These are phyloP conservation scores for Pelosia muscerda DNA, from an alignment of 2,888 invertebrate species.

Conservation along the genomic window DNA sequence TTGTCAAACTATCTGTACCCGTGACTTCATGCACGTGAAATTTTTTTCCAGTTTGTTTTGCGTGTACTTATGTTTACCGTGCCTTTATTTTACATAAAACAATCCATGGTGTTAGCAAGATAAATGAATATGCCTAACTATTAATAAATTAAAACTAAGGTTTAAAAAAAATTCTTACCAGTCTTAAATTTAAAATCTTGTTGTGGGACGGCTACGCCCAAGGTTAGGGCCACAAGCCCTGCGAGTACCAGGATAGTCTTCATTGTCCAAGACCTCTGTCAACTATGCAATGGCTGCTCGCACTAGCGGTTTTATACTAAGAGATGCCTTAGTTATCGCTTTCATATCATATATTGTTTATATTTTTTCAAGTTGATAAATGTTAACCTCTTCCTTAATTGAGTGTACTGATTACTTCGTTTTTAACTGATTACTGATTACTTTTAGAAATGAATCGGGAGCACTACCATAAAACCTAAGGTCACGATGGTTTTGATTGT, in stretches of 20 bases:
- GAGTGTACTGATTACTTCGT: neutral
- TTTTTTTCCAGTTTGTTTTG: too few relatives aligned
- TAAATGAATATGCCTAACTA: too few relatives aligned
- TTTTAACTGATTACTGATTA: neutral
- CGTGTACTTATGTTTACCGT: too few relatives aligned
- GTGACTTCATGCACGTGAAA: too few relatives aligned
- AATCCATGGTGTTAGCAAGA: too few relatives aligned
- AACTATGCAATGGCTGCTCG: constrained; percentile 51
- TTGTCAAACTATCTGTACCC: too few relatives aligned
- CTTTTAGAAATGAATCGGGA: neutral
- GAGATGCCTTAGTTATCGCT: constrained; percentile 3
- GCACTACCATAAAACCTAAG: neutral
- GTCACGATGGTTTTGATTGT: neutral
- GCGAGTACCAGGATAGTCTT: constrained; percentile 70
- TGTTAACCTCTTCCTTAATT: neutral
- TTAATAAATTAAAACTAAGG: too few relatives aligned
- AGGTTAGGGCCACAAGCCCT: constrained; percentile 62
- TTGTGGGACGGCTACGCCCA: constrained; percentile 51
- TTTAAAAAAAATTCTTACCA: constrained; percentile 27
- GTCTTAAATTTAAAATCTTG: constrained; percentile 46
- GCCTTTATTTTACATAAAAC: too few relatives aligned
- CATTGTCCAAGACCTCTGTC: constrained; percentile 58
- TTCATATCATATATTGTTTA: constrained; percentile 10
- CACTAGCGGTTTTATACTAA: constrained; percentile 29
- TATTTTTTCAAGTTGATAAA: neutral